phyloP scores from a whole-genome alignment of 2,113 vertebrate species.

The Brachyhypopomus occidentalis region DNA sequence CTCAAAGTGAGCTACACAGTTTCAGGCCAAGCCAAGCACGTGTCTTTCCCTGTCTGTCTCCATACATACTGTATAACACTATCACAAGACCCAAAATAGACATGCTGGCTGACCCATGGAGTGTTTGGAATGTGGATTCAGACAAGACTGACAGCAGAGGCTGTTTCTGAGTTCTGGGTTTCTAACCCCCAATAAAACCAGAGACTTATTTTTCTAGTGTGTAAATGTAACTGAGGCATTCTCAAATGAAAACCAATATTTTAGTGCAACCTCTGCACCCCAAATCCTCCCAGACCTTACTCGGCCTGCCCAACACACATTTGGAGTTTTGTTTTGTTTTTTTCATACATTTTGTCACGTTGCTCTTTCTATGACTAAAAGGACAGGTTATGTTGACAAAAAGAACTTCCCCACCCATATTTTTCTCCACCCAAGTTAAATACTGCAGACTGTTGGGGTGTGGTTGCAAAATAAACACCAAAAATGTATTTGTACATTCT shows the following conservation, averaged over 20 bases:
- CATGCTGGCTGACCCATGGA: conserved; percentile 47
- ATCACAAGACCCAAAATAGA: conserved; percentile 55
- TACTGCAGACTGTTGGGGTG: conserved; percentile 48
- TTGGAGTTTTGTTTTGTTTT: background rate
- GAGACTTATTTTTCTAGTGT: conserved; percentile 38
- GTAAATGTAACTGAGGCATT: conserved; percentile 43
- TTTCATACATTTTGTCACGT: conserved; percentile 16
- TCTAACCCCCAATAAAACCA: conserved; percentile 54
- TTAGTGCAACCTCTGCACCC: background rate
- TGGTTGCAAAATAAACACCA: conserved; percentile 53
- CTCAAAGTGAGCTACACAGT: conserved; percentile 34
- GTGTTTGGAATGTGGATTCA: conserved; percentile 53
- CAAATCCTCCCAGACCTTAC: background rate
- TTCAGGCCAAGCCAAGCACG: conserved; percentile 47
- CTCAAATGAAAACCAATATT: conserved; percentile 37
- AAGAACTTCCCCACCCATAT: conserved; percentile 53
- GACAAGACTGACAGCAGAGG: conserved; percentile 49
- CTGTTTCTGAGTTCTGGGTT: conserved; percentile 45
- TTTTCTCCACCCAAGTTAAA: conserved; percentile 63
- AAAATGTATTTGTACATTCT: conserved; percentile 53
- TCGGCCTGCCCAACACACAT: too few species aligned
- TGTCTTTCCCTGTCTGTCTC: conserved; percentile 54
- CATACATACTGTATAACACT: conserved; percentile 53
- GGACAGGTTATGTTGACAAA: conserved; percentile 56
- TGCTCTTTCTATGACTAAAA: conserved; percentile 27